These are phyloP conservation scores for Melitaea athalia DNA, from an alignment of 2,888 invertebrate species.

Conservation along the genomic window DNA sequence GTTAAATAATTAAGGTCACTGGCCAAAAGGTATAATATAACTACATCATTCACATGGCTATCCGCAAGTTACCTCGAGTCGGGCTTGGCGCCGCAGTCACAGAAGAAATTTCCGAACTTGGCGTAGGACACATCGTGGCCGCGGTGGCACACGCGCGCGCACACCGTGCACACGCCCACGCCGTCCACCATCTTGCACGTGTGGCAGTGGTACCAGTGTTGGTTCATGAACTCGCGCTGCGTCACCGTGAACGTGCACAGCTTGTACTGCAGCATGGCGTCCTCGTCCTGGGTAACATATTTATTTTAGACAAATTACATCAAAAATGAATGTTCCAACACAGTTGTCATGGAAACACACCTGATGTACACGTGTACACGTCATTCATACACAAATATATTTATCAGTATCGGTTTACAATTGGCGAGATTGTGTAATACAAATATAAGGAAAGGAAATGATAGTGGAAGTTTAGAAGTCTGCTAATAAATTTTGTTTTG, in stretches of 20 bases:
- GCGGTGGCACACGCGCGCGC: constrained; percentile 97
- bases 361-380: not conserved
- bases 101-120: constrained; percentile 99
- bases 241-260: constrained; percentile 98
- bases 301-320: not conserved
- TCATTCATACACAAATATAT: not conserved
- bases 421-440: too few species aligned
- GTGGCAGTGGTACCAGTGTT: constrained; percentile 99
- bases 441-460: too few species aligned
- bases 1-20: too few species aligned
- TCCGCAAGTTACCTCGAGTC: constrained; percentile 78
- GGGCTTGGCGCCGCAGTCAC: constrained; percentile 98
- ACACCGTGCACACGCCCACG: constrained; percentile 98
- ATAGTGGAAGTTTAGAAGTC: too few species aligned
- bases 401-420: too few species aligned
- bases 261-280: constrained; percentile 92
- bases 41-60: too few species aligned
- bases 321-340: not conserved
- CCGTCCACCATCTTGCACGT: constrained; percentile 99
- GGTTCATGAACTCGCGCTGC: constrained; percentile 98
- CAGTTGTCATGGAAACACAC: not conserved
- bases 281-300: constrained; percentile 86
- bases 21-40: too few species aligned
- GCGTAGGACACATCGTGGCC: constrained; percentile 98
- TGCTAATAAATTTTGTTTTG: not conserved